Evolutionary conservation across 2,888 invertebrate genomes (phyloP).

Genomic region (Anagyrus pseudococci): DNA sequence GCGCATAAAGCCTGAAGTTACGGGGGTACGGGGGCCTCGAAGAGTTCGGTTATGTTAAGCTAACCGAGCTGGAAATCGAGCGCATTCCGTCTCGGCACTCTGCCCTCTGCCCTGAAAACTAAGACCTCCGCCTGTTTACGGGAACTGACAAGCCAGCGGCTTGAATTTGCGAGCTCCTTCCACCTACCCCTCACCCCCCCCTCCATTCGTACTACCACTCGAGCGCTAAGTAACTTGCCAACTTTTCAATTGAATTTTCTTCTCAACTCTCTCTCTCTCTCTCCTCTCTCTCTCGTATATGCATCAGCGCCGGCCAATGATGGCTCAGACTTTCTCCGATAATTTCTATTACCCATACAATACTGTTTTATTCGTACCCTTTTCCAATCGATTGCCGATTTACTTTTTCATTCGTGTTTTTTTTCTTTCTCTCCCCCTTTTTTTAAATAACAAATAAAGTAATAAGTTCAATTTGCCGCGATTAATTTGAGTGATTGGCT

Average conservation of each 20-base stretch:
- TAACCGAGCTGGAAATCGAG: constrained; percentile 32
- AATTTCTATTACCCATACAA: constrained; percentile 27
- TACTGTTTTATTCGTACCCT: constrained; percentile 7
- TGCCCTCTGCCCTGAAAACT: constrained; percentile 17
- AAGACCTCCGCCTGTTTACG: constrained; percentile 20
- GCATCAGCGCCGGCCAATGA: background rate
- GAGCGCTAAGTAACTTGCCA: constrained; percentile 31
- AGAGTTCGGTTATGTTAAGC: constrained; percentile 22
- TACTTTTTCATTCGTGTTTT: no score
- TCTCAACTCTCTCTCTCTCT: constrained; percentile 15
- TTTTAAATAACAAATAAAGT: no score
- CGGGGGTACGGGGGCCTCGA: background rate
- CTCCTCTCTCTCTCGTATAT: background rate
- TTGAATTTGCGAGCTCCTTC: constrained; percentile 27
- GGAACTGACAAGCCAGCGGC: background rate
- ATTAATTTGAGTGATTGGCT: no score
- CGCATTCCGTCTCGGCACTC: constrained; percentile 32
- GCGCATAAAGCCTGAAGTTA: constrained; percentile 23
- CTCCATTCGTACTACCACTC: background rate
- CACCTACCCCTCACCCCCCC: no score
- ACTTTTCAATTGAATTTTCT: constrained; percentile 37
- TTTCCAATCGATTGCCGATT: background rate
- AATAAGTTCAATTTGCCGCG: no score
- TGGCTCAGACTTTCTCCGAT: constrained; percentile 15
- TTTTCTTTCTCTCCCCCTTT: no score